Conservation (phyloP, 2,797 vertebrate genomes). For the Trachurus trachurus region DNA sequence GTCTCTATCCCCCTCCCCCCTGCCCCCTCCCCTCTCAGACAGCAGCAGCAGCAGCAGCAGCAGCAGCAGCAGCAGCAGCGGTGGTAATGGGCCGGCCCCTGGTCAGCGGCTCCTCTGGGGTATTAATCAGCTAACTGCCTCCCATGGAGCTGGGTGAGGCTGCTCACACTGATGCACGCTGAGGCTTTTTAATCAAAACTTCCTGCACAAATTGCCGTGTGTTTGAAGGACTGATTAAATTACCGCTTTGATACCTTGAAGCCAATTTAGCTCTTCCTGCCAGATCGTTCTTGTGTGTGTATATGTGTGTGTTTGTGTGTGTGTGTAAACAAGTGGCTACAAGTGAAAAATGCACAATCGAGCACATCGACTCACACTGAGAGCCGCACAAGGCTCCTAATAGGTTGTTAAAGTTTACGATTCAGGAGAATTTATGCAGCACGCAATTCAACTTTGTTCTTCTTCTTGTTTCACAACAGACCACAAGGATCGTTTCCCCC, state of each 20-base stretch:
- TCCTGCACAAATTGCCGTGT: slow-evolving; percentile 56
- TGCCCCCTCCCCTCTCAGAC: slow-evolving; percentile 42
- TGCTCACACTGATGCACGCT: slow-evolving; percentile 49
- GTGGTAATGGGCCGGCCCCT: slow-evolving; percentile 39
- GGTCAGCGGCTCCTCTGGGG: slow-evolving; percentile 64
- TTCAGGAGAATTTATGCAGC: slow-evolving; percentile 11
- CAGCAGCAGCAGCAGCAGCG: slow-evolving; percentile 10
- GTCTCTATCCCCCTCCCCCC: slow-evolving; percentile 44
- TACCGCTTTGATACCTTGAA: slow-evolving; percentile 70
- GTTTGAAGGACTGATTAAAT: slow-evolving; percentile 72
- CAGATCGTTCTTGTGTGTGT: not conserved
- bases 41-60: slow-evolving; percentile 4
- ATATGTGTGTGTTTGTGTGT: not conserved
- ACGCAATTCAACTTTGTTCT: slow-evolving; percentile 4
- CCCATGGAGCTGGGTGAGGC: slow-evolving; percentile 52
- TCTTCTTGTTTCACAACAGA: not conserved
- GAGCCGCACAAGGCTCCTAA: not conserved
- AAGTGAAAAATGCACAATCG: slow-evolving; percentile 22
- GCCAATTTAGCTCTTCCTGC: slow-evolving; percentile 55
- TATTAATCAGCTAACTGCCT: slow-evolving; percentile 78
- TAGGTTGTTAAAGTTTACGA: slow-evolving; percentile 28
- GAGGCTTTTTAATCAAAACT: slow-evolving; percentile 74
- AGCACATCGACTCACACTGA: not conserved
- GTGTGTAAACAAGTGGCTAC: slow-evolving; percentile 33
- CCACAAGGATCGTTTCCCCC: not conserved